These are phyloP conservation scores for Lutjanus argentimaculatus DNA, from an alignment of 2,797 vertebrate genomes.

Conservation along the genomic window DNA sequence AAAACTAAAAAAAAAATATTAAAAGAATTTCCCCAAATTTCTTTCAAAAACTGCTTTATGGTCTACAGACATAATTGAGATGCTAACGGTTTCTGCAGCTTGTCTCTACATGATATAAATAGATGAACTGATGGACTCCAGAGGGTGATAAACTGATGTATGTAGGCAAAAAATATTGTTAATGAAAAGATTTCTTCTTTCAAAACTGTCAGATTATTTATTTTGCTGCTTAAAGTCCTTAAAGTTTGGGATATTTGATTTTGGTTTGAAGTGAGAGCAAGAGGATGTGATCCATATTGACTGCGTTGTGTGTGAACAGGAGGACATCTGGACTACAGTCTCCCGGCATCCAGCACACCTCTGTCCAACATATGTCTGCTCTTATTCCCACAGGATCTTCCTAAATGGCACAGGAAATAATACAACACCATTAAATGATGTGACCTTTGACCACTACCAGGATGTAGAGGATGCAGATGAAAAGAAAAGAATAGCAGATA, in stretches of 20 bases:
- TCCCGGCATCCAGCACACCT: slow-evolving; percentile 57
- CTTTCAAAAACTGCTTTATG: not conserved
- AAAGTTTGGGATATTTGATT: slow-evolving; percentile 15
- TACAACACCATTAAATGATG: not conserved
- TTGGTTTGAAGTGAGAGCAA: slow-evolving; percentile 3
- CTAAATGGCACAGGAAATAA: not conserved
- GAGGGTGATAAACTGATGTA: not conserved
- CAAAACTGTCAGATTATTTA: not conserved
- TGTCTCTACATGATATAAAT: not conserved
- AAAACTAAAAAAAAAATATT: not conserved
- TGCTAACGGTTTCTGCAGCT: not conserved
- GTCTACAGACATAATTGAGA: not conserved
- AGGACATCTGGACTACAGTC: slow-evolving; percentile 59
- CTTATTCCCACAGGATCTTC: slow-evolving; percentile 49
- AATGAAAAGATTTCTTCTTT: not conserved
- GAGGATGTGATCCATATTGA: slow-evolving; percentile 59
- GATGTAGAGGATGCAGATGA: not conserved
- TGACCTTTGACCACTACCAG: slow-evolving; percentile 6
- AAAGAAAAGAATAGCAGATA: not conserved
- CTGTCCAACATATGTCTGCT: slow-evolving; percentile 66
- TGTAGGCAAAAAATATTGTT: not conserved
- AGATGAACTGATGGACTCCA: not conserved
- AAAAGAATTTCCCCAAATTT: not conserved
- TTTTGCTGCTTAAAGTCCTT: not conserved
- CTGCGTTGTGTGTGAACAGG: slow-evolving; percentile 38